Base-by-base conservation (phyloP, 2,888 invertebrate species). In the Tethea ocularis region DNA sequence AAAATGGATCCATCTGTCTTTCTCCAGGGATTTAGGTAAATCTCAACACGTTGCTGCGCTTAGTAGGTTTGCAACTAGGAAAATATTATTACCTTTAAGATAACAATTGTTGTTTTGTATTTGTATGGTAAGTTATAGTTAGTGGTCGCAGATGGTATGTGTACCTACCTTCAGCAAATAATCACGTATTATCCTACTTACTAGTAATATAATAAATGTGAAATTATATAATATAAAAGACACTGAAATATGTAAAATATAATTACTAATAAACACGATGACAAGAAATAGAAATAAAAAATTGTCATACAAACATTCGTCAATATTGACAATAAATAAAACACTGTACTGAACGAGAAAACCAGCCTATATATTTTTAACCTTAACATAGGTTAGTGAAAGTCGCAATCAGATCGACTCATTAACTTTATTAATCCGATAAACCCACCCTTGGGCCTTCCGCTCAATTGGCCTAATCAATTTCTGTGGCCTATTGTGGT, bases 391-490 rank as follows among this genome's bases (percentile, higher is more conserved):
- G 20, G 17, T 46, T 1, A 46, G 51, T 46, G 46, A 41, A 38
- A 46, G 23, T 53, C 56, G 53, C 59, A 60, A 65, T 70, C 65
- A 58, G 53, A 20, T 17, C 24, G 24, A 13, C 60, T 61, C 63
- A 61, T 69, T 70, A 63, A 59, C 58, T 61, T 58, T 60, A 61
- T 64, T 63, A 69, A 70, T 61, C 58, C 65, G 46, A 58, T 61
- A 38, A 65, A 58, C 60, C 46, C 13, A 11, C 57, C 57, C 51
- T 13, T 2, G 29, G n/a, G 59, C 22, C 57, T 62, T 58, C 51
- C 57, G 38, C 52, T 26, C 36, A 57, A 62, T 66, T 55, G 57
- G 54, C 61, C 61, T 57, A 52, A 65, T 59, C 15, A 58, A 57
- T 62, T 61, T 60, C 22, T 52, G 55, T 61, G 57, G 64, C 38